phyloP scores from a whole-genome alignment of 2,113 vertebrate genomes.

The Campylomormyrus tamandua region DNA sequence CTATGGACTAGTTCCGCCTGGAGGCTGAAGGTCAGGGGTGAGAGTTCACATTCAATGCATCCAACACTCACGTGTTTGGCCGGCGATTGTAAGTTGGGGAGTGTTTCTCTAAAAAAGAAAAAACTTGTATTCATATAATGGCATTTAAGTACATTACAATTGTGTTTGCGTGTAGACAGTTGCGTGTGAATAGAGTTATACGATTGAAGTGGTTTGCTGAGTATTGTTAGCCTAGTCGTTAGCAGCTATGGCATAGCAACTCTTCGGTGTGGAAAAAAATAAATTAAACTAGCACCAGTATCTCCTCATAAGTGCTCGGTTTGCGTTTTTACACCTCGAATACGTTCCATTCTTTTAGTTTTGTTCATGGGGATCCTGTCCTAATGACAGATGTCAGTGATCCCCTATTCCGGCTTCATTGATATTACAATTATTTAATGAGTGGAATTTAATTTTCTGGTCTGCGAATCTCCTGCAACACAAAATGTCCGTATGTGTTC shows the following conservation, averaged over 20 bases:
- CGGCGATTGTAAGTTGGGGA: background rate
- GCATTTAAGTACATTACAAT: background rate
- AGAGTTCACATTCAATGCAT: background rate
- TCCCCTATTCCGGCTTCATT: background rate
- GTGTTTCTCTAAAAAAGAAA: background rate
- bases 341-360: background rate
- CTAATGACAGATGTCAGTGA: background rate
- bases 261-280: background rate
- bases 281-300: background rate
- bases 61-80: background rate
- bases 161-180: background rate
- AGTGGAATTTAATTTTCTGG: background rate
- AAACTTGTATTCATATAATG: background rate
- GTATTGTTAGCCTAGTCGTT: background rate
- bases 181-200: background rate
- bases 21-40: background rate
- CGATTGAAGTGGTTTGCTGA: background rate
- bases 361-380: background rate
- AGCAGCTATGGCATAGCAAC: background rate
- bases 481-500: background rate
- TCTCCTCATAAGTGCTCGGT: background rate
- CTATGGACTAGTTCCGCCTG: slow-evolving; percentile 11
- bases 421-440: background rate
- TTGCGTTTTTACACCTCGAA: background rate
- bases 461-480: background rate